phyloP scores from a whole-genome alignment of 1,140 invertebrate genomes.

The Magallana gigas region DNA sequence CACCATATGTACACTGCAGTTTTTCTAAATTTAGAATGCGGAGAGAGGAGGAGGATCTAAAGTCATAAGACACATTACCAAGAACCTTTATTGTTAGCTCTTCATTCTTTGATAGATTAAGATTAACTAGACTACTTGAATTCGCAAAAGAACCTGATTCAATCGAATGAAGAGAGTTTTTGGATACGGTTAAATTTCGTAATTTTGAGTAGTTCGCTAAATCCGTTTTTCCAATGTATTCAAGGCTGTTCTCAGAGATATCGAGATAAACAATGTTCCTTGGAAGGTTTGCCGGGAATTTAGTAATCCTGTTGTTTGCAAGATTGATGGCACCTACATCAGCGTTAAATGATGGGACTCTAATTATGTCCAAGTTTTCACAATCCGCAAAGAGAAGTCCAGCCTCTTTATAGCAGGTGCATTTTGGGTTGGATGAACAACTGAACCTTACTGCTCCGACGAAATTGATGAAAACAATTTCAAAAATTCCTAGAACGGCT shows the following conservation, averaged over 20 bases:
- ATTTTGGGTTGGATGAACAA: neutral
- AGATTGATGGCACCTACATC: neutral
- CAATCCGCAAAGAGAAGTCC: neutral
- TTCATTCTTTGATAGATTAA: conserved; percentile 7
- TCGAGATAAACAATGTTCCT: neutral
- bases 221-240: neutral
- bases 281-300: neutral
- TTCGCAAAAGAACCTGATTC: neutral
- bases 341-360: neutral
- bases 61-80: neutral
- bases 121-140: neutral
- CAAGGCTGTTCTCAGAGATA: neutral
- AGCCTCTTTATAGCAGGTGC: neutral
- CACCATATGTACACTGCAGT: conserved; percentile 13
- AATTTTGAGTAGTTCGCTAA: neutral
- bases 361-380: neutral
- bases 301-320: neutral
- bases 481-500: too few species aligned
- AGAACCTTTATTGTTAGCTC: conserved; percentile 22
- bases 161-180: neutral
- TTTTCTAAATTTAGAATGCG: neutral
- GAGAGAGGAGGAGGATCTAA: neutral
- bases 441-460: too few species aligned
- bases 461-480: too few species aligned
- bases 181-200: neutral